A percentile compares a stretch with the other conserved stretches of the same genome.
Evolutionary conservation across 2,888 invertebrate genomes (phyloP).

Genomic region (Drosophila rellima): DNA sequence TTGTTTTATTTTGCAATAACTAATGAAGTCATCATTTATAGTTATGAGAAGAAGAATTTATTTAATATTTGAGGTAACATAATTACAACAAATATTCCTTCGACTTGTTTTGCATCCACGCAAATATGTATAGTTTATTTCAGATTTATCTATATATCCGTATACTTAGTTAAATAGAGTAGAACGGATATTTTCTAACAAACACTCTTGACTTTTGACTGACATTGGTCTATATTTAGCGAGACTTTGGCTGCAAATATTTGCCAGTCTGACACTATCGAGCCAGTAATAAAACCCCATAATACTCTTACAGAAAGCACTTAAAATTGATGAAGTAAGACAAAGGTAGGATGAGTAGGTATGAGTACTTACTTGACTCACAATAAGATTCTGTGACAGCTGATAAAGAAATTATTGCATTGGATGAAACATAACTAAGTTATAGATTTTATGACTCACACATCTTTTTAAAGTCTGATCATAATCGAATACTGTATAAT

Average conservation of each 20-base stretch:
- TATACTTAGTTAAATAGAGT: not conserved
- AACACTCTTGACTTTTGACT: conserved; percentile 2
- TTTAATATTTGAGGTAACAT: not conserved
- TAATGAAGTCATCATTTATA: conserved; percentile 8
- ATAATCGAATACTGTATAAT: no score
- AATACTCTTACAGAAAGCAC: not conserved
- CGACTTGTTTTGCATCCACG: not conserved
- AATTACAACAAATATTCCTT: not conserved
- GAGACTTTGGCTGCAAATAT: conserved; percentile 11
- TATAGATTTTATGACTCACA: not conserved
- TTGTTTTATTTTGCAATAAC: not conserved
- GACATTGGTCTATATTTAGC: not conserved
- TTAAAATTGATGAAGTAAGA: not conserved
- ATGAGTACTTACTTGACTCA: not conserved
- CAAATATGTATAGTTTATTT: not conserved
- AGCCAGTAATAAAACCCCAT: conserved; percentile 3
- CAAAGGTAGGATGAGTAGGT: not conserved
- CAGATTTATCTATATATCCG: not conserved
- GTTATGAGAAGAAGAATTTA: not conserved
- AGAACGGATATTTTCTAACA: not conserved
- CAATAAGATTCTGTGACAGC: not conserved
- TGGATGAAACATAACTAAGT: not conserved
- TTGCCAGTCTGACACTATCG: conserved; percentile 1
- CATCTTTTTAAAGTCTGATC: not conserved
- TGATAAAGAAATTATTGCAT: not conserved